Percentiles rank a stretch among this genome's conserved stretches.
These are phyloP conservation scores for Psittacula echo DNA, from an alignment of 2,797 vertebrate genomes.

Conservation along the genomic window DNA sequence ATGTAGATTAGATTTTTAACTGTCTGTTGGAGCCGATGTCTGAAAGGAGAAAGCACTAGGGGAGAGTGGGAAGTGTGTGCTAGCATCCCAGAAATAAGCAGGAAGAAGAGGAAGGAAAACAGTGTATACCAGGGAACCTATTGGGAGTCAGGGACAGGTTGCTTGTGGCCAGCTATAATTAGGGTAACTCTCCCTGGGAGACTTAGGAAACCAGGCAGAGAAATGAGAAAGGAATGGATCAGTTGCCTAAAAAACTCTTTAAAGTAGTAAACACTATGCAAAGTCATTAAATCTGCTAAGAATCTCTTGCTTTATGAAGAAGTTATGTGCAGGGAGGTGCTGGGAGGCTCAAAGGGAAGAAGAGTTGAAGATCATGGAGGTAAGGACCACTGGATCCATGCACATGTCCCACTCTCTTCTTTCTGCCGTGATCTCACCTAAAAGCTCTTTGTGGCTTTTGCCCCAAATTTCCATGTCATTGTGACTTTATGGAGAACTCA, in stretches of 20 bases:
- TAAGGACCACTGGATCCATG: not conserved
- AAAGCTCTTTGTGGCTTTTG: not conserved
- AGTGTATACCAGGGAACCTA: fast-evolving
- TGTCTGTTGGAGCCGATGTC: not conserved
- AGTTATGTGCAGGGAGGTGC: not conserved
- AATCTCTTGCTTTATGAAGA: not conserved
- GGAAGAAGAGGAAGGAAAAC: not conserved
- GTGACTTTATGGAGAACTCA: not conserved
- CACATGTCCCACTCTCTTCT: fast-evolving
- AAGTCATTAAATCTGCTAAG: not conserved
- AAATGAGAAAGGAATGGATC: not conserved
- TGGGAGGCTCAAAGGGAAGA: not conserved
- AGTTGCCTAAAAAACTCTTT: not conserved
- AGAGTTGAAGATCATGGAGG: not conserved
- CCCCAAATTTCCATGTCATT: not conserved
- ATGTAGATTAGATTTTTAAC: conserved; percentile 17
- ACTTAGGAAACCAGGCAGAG: not conserved
- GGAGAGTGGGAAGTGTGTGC: not conserved
- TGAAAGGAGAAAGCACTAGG: not conserved
- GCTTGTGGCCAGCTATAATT: not conserved
- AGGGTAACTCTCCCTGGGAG: not conserved
- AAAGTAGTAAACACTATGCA: not conserved
- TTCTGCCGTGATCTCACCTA: not conserved
- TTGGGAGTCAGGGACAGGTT: not conserved
- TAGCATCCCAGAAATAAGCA: not conserved